Conservation (phyloP, 2,113 vertebrate genomes). For the Gasterosteus nipponicus region DNA sequence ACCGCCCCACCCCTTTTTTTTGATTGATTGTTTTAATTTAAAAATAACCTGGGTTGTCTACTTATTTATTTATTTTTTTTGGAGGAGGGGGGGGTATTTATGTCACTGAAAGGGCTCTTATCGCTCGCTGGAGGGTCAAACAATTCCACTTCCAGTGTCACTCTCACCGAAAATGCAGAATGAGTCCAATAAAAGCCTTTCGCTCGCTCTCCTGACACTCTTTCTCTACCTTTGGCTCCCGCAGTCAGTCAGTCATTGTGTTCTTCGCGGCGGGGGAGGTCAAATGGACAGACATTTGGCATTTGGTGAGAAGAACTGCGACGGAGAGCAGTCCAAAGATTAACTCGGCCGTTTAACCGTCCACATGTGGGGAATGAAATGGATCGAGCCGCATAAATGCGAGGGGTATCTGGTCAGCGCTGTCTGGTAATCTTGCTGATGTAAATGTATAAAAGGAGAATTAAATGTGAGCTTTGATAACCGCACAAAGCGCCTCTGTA, state of each 20-base stretch:
- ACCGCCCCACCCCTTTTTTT: conserved; percentile 21
- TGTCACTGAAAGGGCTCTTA: conserved; percentile 65
- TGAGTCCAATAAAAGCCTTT: conserved; percentile 64
- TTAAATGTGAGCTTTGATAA: neutral
- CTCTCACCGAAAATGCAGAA: conserved; percentile 61
- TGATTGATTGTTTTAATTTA: conserved; percentile 80
- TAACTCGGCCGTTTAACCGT: conserved; percentile 48
- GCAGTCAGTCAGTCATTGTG: conserved; percentile 62
- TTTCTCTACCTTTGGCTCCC: conserved; percentile 48
- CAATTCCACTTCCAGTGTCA: conserved; percentile 67
- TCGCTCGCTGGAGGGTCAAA: conserved; percentile 61
- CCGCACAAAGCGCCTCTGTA: too few relatives aligned
- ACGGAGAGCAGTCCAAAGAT: conserved; percentile 46
- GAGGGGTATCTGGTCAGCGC: conserved; percentile 21
- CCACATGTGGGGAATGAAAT: conserved; percentile 5
- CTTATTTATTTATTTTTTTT: too few relatives aligned
- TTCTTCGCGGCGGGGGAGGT: conserved; percentile 47
- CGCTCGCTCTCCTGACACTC: conserved; percentile 38
- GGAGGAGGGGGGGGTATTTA: conserved; percentile 64
- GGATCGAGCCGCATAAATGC: conserved; percentile 25
- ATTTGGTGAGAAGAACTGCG: conserved; percentile 61
- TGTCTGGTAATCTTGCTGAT: neutral
- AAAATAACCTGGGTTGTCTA: conserved; percentile 69
- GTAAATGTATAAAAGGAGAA: neutral
- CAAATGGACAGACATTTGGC: conserved; percentile 62